These are phyloP conservation scores for Tipula unca DNA, from an alignment of 2,888 invertebrate species.

Conservation along the genomic window DNA sequence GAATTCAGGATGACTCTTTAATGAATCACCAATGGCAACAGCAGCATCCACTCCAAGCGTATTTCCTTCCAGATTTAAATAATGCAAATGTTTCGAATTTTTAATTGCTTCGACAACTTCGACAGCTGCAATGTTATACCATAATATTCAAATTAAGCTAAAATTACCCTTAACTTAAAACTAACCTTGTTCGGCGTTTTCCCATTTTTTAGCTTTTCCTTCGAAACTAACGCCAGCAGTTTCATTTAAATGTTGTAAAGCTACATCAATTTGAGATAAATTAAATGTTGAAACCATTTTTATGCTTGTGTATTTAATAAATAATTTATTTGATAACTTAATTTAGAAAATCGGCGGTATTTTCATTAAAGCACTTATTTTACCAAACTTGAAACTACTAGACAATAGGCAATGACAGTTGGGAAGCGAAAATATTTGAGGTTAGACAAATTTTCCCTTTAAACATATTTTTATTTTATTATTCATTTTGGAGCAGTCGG, in stretches of 20 bases:
- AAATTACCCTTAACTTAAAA: constrained; percentile 19
- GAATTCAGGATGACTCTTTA: constrained; percentile 69
- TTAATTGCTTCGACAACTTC: constrained; percentile 69
- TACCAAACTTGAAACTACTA: no score
- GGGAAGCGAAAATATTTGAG: neutral
- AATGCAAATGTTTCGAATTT: constrained; percentile 57
- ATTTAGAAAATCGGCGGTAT: neutral
- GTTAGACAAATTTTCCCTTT: neutral
- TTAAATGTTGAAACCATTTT: constrained; percentile 20
- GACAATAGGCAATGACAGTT: neutral
- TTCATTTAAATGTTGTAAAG: constrained; percentile 39
- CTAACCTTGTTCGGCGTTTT: constrained; percentile 71
- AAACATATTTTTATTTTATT: neutral
- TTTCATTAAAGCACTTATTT: neutral
- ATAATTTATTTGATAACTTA: neutral
- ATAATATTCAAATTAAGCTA: neutral
- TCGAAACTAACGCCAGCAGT: constrained; percentile 74
- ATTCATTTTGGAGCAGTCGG: neutral
- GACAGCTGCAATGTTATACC: constrained; percentile 46
- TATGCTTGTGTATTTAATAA: neutral
- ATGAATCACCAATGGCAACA: constrained; percentile 67
- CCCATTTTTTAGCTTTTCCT: constrained; percentile 67
- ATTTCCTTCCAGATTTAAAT: constrained; percentile 82
- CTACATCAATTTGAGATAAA: constrained; percentile 17
- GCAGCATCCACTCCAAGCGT: constrained; percentile 88